These are phyloP conservation scores for Sakesphorus luctuosus DNA, from an alignment of 2,113 vertebrate species.

Conservation along the genomic window DNA sequence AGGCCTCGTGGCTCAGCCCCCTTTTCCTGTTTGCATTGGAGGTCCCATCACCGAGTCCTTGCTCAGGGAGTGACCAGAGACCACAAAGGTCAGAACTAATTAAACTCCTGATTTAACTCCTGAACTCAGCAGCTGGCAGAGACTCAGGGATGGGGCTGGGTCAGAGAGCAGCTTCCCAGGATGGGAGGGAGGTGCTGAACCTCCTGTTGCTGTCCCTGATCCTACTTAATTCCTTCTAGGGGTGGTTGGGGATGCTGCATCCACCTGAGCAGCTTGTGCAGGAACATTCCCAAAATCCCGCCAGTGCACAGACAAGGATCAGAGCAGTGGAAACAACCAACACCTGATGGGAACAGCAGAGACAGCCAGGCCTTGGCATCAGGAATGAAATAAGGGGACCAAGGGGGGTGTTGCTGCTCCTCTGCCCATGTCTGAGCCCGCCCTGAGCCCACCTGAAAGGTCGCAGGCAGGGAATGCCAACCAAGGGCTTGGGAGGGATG, in stretches of 20 bases:
- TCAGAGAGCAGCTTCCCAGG: fast-evolving
- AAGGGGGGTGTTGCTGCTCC: fast-evolving
- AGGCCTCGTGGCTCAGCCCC: fast-evolving
- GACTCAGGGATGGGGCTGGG: fast-evolving
- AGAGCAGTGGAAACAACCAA: neutral
- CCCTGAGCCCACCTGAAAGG: fast-evolving
- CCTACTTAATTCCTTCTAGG: fast-evolving
- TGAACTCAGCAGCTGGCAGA: neutral
- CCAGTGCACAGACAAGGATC: fast-evolving
- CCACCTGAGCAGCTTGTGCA: fast-evolving
- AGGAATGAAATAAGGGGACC: fast-evolving
- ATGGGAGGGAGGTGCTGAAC: fast-evolving
- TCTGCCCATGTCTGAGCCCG: neutral
- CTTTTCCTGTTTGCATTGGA: fast-evolving
- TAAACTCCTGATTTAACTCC: neutral
- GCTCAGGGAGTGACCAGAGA: fast-evolving
- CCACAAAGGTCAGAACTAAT: neutral
- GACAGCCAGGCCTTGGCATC: neutral
- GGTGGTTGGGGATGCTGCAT: neutral
- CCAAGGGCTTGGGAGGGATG: neutral
- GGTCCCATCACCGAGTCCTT: fast-evolving
- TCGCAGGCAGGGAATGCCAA: fast-evolving
- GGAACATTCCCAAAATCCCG: neutral
- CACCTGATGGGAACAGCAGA: neutral
- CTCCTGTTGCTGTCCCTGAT: neutral